Evolutionary conservation across 2,888 invertebrate species (phyloP).

Genomic region (Drosophila imparisetae): DNA sequence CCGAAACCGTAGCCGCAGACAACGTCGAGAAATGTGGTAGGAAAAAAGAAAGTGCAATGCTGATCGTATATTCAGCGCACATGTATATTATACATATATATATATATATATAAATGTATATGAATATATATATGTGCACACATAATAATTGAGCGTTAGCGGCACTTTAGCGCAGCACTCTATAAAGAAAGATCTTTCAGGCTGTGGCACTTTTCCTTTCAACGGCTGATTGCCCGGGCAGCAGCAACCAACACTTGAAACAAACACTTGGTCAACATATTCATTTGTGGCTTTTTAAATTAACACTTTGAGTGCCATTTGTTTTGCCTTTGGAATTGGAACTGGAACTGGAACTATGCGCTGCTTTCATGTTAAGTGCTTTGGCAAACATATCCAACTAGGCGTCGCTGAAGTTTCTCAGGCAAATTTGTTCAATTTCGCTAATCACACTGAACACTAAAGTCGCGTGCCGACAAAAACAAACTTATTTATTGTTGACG

Average conservation of each 20-base stretch:
- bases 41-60: conserved; percentile 69
- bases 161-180: conserved; percentile 47
- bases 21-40: conserved; percentile 59
- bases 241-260: conserved; percentile 11
- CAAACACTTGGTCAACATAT: conserved; percentile 1
- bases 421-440: conserved; percentile 28
- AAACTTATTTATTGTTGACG: conserved; percentile 31
- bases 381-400: conserved; percentile 33
- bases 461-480: conserved; percentile 46
- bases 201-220: conserved; percentile 55
- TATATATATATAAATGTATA: background rate
- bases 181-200: conserved; percentile 35
- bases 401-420: background rate
- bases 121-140: background rate
- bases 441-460: conserved; percentile 25
- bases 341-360: conserved; percentile 21
- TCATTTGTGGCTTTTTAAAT: background rate
- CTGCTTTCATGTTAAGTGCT: conserved; percentile 40
- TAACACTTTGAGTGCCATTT: conserved; percentile 34
- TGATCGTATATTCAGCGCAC: conserved; percentile 12
- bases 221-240: conserved; percentile 13
- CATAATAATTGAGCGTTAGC: conserved; percentile 39
- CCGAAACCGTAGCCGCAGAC: conserved; percentile 38
- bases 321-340: conserved; percentile 22
- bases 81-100: conserved; percentile 9